Evolutionary conservation across 2,888 invertebrate species (phyloP).

Genomic region (Morpho achilles): DNA sequence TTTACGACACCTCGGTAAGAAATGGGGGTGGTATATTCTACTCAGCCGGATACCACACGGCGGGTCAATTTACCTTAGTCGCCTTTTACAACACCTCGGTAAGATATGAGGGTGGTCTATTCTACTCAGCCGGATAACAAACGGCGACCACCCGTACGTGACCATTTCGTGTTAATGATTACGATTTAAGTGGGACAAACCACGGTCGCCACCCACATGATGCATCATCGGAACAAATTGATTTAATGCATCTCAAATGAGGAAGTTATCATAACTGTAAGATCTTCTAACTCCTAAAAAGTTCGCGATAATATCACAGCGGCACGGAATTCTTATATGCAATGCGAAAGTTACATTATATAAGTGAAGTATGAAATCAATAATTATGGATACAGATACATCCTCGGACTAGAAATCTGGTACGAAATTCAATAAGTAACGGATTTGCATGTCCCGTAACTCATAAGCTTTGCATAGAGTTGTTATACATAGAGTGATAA

Average conservation of each 20-base stretch:
- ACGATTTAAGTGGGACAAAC: conserved; percentile 3
- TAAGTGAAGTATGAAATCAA: conserved; percentile 29
- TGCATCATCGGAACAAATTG: conserved; percentile 35
- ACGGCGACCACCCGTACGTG: conserved; percentile 38
- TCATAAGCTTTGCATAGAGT: not conserved
- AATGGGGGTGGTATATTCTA: too few relatives aligned
- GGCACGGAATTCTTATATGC: conserved; percentile 49
- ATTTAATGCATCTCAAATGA: conserved; percentile 31
- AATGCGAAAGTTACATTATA: conserved; percentile 36
- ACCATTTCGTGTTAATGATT: conserved; percentile 27
- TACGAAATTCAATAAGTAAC: conserved; percentile 17
- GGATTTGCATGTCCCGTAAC: conserved; percentile 22
- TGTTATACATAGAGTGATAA: too few relatives aligned
- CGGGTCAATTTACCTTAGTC: too few relatives aligned
- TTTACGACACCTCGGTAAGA: too few relatives aligned
- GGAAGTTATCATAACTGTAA: conserved; percentile 35
- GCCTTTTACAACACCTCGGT: too few relatives aligned
- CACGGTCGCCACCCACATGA: conserved; percentile 26
- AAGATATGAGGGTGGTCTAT: too few relatives aligned
- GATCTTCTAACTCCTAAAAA: conserved; percentile 8
- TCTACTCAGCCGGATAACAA: too few relatives aligned
- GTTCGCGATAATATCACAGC: conserved; percentile 29
- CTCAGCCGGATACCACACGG: too few relatives aligned
- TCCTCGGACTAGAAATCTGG: conserved; percentile 11
- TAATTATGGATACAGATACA: conserved; percentile 20